phyloP scores from a whole-genome alignment of 1,140 invertebrate genomes.

The Metopolophium dirhodum region DNA sequence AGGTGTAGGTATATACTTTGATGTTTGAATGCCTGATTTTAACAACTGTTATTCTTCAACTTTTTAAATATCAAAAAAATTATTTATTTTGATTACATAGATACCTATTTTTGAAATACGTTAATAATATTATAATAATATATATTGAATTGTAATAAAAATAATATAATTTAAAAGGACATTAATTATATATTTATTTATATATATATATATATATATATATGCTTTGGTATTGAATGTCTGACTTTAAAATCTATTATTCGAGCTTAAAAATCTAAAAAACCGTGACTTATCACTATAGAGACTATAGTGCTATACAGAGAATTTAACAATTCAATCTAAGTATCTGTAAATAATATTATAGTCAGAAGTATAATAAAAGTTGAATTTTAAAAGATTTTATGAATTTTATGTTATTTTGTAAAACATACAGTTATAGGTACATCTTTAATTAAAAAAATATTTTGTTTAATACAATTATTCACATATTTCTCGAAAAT shows the following conservation, averaged over 20 bases:
- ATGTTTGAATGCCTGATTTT: background rate
- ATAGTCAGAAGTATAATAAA: background rate
- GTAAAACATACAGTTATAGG: background rate
- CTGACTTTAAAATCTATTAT: no score
- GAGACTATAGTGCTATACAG: background rate
- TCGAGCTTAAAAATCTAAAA: no score
- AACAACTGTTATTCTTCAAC: background rate
- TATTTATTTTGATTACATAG: no score
- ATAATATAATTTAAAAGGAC: no score
- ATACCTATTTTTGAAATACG: no score
- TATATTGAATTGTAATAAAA: no score
- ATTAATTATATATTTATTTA: no score
- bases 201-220: no score
- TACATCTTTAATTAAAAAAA: no score
- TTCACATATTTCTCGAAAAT: background rate
- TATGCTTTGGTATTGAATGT: no score
- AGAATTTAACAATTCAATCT: background rate
- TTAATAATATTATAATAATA: no score
- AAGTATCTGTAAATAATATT: background rate
- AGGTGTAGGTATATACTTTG: background rate
- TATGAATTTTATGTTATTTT: background rate
- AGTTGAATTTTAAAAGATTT: background rate
- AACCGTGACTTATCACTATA: background rate
- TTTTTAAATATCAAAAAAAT: no score
- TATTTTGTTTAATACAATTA: background rate